Conservation (phyloP, 2,113 vertebrate species). For the Australoheros scitulus region DNA sequence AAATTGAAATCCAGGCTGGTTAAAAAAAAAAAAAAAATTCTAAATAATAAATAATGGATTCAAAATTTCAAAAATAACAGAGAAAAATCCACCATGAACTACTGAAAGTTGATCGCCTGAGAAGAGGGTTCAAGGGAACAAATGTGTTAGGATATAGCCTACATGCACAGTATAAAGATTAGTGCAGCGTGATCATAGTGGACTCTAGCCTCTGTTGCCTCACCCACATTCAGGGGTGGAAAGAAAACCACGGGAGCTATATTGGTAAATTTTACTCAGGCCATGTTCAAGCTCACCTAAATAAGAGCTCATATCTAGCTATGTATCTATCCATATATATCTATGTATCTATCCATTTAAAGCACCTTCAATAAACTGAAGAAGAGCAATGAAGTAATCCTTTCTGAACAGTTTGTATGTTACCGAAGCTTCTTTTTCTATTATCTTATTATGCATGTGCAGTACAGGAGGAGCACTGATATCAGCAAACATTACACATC, state of each 20-base stretch:
- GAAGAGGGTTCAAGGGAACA: background rate
- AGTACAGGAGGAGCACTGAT: constrained; percentile 22
- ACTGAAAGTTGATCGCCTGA: background rate
- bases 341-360: background rate
- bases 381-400: background rate
- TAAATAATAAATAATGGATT: background rate
- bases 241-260: constrained; percentile 9
- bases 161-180: constrained; percentile 9
- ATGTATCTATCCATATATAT: background rate
- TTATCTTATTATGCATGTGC: constrained; percentile 51
- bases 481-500: constrained; percentile 35
- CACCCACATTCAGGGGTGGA: constrained; percentile 58
- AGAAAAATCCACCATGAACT: background rate
- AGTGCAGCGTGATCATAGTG: constrained; percentile 30
- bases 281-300: background rate
- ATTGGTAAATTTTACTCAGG: constrained; percentile 25
- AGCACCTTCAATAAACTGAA: background rate
- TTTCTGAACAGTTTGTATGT: constrained; percentile 14
- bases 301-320: background rate
- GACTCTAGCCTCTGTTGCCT: constrained; percentile 10
- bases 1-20: too few relatives aligned
- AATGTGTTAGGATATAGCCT: background rate
- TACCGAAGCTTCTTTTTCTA: constrained; percentile 31
- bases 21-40: background rate
- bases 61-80: background rate